These are phyloP conservation scores for Bombyx mori DNA, from an alignment of 1,140 invertebrate species.

Conservation along the genomic window ASM3026992v2 NC_085110.1:9315001-9315500, in stretches of 20 bases:
- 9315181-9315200: slow-evolving; percentile 75
- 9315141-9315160: slow-evolving; percentile 64
- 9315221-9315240: slow-evolving; percentile 86
- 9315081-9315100: slow-evolving; percentile 62
- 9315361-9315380: slow-evolving; percentile 20
- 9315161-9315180: slow-evolving; percentile 67
- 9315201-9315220: slow-evolving; percentile 74
- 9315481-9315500: slow-evolving; percentile 61
- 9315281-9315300: slow-evolving; percentile 41
- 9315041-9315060: slow-evolving; percentile 71
- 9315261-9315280: slow-evolving; percentile 79
- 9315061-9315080: slow-evolving; percentile 73
- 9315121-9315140: slow-evolving; percentile 63
- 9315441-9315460: slow-evolving; percentile 34
- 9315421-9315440: slow-evolving; percentile 34
- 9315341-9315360: slow-evolving; percentile 31
- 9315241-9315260: slow-evolving; percentile 93
- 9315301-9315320: slow-evolving; percentile 56
- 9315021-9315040: slow-evolving; percentile 60
- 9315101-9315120: slow-evolving; percentile 62
- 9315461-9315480: slow-evolving; percentile 68
- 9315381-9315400: slow-evolving; percentile 33
- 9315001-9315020: slow-evolving; percentile 53
- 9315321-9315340: slow-evolving; percentile 63
- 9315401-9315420: slow-evolving; percentile 43